Conservation (phyloP, 2,888 invertebrate species). For the Drosophila fulvimacula region DNA sequence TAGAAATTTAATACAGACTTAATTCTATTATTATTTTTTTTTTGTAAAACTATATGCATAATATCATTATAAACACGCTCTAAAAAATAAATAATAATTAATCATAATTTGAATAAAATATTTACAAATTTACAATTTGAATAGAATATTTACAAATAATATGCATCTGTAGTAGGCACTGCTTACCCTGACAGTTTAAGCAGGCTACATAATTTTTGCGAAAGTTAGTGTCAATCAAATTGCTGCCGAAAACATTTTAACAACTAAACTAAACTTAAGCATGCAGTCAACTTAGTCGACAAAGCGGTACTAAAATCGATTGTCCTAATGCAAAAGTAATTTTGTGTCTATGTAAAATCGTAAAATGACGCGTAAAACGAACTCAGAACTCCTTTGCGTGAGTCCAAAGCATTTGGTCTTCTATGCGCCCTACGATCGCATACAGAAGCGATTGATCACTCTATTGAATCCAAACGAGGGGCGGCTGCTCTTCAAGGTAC, state of each 20-base stretch:
- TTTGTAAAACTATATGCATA: no score
- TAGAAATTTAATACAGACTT: no score
- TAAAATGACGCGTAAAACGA: constrained; percentile 5
- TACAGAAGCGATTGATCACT: constrained; percentile 44
- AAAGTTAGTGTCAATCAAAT: background rate
- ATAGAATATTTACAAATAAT: background rate
- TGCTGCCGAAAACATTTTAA: background rate
- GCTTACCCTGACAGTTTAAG: background rate
- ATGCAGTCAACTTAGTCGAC: background rate
- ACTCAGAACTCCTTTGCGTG: constrained; percentile 33
- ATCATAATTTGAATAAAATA: no score
- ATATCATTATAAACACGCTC: no score
- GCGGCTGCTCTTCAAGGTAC: constrained; percentile 55
- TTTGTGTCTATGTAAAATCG: no score
- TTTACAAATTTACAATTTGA: no score
- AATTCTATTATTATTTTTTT: no score
- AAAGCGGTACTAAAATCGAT: background rate
- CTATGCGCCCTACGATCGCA: constrained; percentile 54
- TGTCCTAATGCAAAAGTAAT: background rate
- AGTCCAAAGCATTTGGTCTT: constrained; percentile 49
- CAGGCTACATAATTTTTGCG: background rate
- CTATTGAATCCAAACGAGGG: constrained; percentile 45
- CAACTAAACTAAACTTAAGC: background rate
- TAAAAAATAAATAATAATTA: no score
- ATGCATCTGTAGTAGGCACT: background rate